These are phyloP conservation scores for Batillaria attramentaria DNA, from an alignment of 1,140 invertebrate species.

Conservation along the genomic window DNA sequence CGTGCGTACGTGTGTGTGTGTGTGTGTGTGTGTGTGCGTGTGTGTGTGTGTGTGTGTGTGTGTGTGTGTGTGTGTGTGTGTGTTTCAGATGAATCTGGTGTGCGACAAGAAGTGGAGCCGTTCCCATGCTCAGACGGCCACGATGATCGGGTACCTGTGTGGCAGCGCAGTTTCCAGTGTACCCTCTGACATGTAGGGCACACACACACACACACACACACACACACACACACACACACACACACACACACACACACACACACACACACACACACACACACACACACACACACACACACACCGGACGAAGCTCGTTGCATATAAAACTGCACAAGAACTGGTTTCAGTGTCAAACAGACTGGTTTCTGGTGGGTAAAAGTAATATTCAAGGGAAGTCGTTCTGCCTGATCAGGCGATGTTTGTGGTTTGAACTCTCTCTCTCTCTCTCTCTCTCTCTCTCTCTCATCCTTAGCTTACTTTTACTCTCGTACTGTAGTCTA, in stretches of 20 bases:
- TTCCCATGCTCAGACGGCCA: neutral
- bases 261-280: constrained; percentile 5
- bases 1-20: too few relatives aligned
- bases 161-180: constrained; percentile 2
- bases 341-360: too few relatives aligned
- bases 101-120: constrained; percentile 4
- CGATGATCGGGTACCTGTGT: constrained; percentile 6
- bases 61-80: too few relatives aligned
- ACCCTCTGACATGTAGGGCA: constrained; percentile 12
- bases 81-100: constrained; percentile 16
- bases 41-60: too few relatives aligned
- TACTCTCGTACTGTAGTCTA: neutral
- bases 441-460: neutral
- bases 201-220: neutral
- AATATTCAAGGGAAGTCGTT: neutral
- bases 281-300: neutral
- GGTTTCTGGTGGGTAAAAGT: too few relatives aligned
- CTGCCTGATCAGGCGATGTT: neutral
- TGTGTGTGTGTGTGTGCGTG: too few relatives aligned
- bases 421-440: neutral
- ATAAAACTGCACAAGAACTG: too few relatives aligned
- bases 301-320: neutral
- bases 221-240: neutral
- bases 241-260: neutral
- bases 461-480: neutral